Percentiles rank a stretch among this genome's conserved stretches.
Conservation (phyloP, 1,140 invertebrate genomes). For the Cotesia chilonis region DNA sequence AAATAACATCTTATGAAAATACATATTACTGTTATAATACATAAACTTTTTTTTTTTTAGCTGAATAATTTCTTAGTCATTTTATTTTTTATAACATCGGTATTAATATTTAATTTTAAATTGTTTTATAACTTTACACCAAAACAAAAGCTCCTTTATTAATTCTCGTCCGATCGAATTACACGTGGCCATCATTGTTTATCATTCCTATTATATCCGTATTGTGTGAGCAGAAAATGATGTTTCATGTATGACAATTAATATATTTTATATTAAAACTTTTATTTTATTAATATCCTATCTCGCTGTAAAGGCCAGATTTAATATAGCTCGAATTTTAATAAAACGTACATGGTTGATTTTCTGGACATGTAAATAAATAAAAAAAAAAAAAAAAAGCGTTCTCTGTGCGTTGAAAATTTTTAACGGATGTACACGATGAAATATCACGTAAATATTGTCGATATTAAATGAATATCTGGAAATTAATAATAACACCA, state of each 20-base stretch:
- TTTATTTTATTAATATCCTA: conserved; percentile 2
- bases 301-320: conserved; percentile 29
- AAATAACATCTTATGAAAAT: conserved; percentile 20
- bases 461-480: conserved; percentile 34
- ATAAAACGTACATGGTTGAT: conserved; percentile 31
- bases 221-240: too few species aligned
- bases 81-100: neutral
- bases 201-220: too few species aligned
- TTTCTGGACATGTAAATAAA: conserved; percentile 39
- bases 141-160: too few species aligned
- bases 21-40: neutral
- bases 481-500: conserved; percentile 38
- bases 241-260: too few species aligned
- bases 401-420: conserved; percentile 6
- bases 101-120: neutral
- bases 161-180: too few species aligned
- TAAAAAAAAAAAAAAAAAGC: neutral
- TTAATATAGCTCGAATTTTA: conserved; percentile 38
- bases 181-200: too few species aligned
- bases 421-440: neutral
- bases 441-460: conserved; percentile 26
- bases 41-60: neutral
- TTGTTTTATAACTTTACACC: too few species aligned
- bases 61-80: neutral
- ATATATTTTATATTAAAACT: neutral